Base-by-base conservation (phyloP, 2,888 invertebrate species). In the Coelopa pilipes region DNA sequence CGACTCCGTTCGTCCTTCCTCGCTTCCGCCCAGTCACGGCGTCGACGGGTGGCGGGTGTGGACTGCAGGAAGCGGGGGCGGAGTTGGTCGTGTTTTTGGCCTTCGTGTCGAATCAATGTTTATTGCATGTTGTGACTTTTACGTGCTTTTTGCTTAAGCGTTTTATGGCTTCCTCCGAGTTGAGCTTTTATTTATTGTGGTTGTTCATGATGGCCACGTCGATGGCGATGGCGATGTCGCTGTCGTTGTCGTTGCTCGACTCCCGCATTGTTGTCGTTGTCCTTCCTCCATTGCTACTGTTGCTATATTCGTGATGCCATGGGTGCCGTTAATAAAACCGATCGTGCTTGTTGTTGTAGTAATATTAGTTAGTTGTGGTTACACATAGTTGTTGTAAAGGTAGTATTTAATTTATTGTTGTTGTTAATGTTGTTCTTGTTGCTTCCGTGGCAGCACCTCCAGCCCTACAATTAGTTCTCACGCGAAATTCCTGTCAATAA, bases 31-130 rank as follows among this genome's bases (percentile, higher is more conserved):
- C 2, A 34, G 7, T 34, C 34, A 34, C 7, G 34, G 34, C 34
- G 7, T n/a, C n/a, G n/a, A n/a, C n/a, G n/a, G n/a, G n/a, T n/a
- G 34, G 34, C 2, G 34, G 34, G 2, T 7, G 34, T 34, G 34
- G 34, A 34, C 34, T 7, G 7, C 2, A 34, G 34, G 34, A 34
- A 34, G 34, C 34, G 4, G 34, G 34, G 34, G 34, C 4, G 10
- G 13, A 4, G 53, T 5, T 11, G 53, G 3, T 53, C 13, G n/a
- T 3, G n/a, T 53, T 53, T 53, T 49, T 19, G 50, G 50, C 50
- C 21, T 69, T 70, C 68, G 71, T 70, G 74, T 60, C 55, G 71
- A 72, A 72, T 74, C 74, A 71, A 74, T 74, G 71, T 72, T 71
- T 50, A 72, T 74, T 68, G 74, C 71, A 74, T 74, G 74, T 63